Conservation (phyloP, 2,797 vertebrate species). For the Spondyliosoma cantharus region DNA sequence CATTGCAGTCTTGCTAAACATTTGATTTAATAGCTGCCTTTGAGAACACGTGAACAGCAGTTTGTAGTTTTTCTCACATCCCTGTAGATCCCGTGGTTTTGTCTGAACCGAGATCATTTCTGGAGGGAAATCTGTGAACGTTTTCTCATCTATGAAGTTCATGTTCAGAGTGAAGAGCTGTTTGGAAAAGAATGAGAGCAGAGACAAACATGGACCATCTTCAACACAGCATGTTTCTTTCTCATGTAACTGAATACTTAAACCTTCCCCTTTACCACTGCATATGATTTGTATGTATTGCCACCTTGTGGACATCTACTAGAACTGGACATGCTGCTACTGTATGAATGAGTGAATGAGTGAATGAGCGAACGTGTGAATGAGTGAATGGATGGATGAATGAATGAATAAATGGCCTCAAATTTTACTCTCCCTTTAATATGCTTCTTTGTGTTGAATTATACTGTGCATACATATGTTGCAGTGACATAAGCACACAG, state of each 20-base stretch:
- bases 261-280: background rate
- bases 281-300: constrained; percentile 57
- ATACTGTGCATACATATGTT: background rate
- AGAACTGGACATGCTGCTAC: constrained; percentile 7
- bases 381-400: background rate
- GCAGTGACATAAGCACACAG: background rate
- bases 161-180: background rate
- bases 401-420: background rate
- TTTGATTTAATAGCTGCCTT: background rate
- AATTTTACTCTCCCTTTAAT: background rate
- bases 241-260: background rate
- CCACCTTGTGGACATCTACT: constrained; percentile 65
- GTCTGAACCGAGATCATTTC: constrained; percentile 3
- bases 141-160: background rate
- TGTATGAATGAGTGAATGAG: background rate
- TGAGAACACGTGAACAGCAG: background rate
- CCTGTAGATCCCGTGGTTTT: background rate
- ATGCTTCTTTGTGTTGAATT: background rate
- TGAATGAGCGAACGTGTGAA: background rate
- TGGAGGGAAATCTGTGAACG: background rate
- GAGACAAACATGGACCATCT: background rate
- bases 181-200: background rate
- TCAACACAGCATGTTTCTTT: background rate
- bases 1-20: background rate
- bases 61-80: background rate